Evolutionary conservation across 2,888 invertebrate species (phyloP), one percentile per base, ranked within the genome.

Genomic region (Achlya flavicornis): DNA sequence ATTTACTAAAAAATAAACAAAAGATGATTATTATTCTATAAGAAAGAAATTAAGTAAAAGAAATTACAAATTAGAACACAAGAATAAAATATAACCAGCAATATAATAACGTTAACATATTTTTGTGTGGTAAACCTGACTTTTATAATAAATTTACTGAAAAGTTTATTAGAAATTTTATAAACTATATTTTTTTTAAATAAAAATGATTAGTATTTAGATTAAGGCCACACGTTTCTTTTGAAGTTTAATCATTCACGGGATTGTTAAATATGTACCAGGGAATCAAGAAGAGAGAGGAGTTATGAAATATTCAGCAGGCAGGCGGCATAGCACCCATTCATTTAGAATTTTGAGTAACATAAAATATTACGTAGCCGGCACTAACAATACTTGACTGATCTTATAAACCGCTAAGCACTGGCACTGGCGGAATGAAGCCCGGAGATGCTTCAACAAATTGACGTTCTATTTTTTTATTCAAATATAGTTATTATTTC

Each of bases 231-330:
- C 63, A 66, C 63, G 61, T 65, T 69, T 66, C 62, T 72, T 63
- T 26, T 64, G 64, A 62, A 62, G 64, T 70, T 74, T 66, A 75
- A 78, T 76, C 73, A 79, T 75, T 71, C 75, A 76, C 59, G 70
- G 71, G 61, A 63, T 77, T 76, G 71, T 84, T 81, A 82, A 82
- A 82, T 81, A 86, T 86, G 81, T 80, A 86, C 81, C 74, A 80
- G 71, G 78, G 75, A 76, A 81, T 80, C 81, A 85, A 80, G 79
- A 76, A 76, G 75, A 73, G 74, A 76, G 76, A 65, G 71, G 69
- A 77, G 69, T 75, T 76, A 77, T 84, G 66, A 83, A 86, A 85
- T 83, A 86, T 84, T 85, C 78, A 84, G 73, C 64, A 63, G 65
- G 69, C 65, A 11, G 64, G 61, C 66, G 66, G 66, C 66, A 61